Percentiles rank a stretch among this genome's conserved stretches.
Evolutionary conservation across 1,140 invertebrate species (phyloP).

Genomic region (Temnothorax curvispinosus): DNA sequence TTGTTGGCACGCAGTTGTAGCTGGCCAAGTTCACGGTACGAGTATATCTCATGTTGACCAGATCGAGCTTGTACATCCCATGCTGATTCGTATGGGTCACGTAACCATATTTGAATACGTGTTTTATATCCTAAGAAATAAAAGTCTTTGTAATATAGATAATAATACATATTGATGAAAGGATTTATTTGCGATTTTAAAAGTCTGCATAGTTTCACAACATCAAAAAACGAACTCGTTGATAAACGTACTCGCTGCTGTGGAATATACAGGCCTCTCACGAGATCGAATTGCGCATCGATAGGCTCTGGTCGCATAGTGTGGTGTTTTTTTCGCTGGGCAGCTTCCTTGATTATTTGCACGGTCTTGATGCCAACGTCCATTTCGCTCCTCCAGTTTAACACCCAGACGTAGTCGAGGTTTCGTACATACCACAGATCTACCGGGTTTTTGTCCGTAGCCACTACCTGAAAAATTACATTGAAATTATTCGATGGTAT

Average conservation of each 20-base stretch:
- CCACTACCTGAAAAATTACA: slow-evolving; percentile 87
- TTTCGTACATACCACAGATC: slow-evolving; percentile 91
- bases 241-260: slow-evolving; percentile 84
- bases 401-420: slow-evolving; percentile 92
- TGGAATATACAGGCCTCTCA: slow-evolving; percentile 91
- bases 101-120: slow-evolving; percentile 92
- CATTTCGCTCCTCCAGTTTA: slow-evolving; percentile 89
- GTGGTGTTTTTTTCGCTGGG: slow-evolving; percentile 91
- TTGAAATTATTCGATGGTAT: background rate
- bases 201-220: background rate
- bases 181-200: background rate
- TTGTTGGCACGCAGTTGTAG: slow-evolving; percentile 91
- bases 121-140: slow-evolving; percentile 78
- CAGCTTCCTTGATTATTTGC: slow-evolving; percentile 91
- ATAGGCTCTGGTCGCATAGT: slow-evolving; percentile 93
- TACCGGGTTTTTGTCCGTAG: slow-evolving; percentile 91
- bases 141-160: slow-evolving; percentile 24
- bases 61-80: slow-evolving; percentile 92
- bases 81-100: slow-evolving; percentile 91
- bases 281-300: slow-evolving; percentile 92
- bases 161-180: background rate
- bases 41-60: slow-evolving; percentile 91
- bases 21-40: slow-evolving; percentile 91
- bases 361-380: slow-evolving; percentile 90
- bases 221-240: background rate